A percentile compares a stretch with the other conserved stretches of the same genome.
Evolutionary conservation across 2,888 invertebrate genomes (phyloP).

Genomic region (Gymnocheta viridis): DNA sequence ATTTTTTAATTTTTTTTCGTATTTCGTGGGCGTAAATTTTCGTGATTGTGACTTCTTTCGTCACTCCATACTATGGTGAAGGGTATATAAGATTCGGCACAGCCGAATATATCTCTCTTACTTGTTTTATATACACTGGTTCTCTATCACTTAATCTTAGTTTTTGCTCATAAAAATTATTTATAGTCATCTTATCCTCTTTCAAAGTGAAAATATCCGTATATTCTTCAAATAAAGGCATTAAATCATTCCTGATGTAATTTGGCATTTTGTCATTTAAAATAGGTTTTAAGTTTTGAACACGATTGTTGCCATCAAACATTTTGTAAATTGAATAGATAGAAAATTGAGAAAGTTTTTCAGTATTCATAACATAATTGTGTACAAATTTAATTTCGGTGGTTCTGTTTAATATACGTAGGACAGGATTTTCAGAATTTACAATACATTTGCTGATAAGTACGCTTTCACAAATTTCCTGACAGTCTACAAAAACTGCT

Average conservation of each 20-base stretch:
- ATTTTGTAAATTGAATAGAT: slow-evolving; percentile 33
- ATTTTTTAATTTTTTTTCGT: no score
- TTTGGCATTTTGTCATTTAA: slow-evolving; percentile 6
- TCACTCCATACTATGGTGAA: no score
- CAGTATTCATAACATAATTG: background rate
- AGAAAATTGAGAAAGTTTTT: slow-evolving; percentile 24
- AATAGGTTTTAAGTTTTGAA: background rate
- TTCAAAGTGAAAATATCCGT: no score
- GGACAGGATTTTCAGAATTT: background rate
- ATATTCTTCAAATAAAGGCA: background rate
- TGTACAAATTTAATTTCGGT: slow-evolving; percentile 2
- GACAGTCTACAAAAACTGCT: no score
- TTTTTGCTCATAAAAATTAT: no score
- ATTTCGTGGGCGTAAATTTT: no score
- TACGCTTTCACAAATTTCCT: background rate
- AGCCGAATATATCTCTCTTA: no score
- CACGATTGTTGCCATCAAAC: background rate
- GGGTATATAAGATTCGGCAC: no score
- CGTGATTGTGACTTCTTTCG: no score
- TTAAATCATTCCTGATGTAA: background rate
- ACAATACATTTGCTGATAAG: slow-evolving; percentile 2
- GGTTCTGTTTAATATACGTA: slow-evolving; percentile 20
- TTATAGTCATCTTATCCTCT: no score
- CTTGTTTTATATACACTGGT: no score
- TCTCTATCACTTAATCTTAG: no score